Conservation (phyloP, 1,140 invertebrate genomes). For the Drosophila hydei region DNA sequence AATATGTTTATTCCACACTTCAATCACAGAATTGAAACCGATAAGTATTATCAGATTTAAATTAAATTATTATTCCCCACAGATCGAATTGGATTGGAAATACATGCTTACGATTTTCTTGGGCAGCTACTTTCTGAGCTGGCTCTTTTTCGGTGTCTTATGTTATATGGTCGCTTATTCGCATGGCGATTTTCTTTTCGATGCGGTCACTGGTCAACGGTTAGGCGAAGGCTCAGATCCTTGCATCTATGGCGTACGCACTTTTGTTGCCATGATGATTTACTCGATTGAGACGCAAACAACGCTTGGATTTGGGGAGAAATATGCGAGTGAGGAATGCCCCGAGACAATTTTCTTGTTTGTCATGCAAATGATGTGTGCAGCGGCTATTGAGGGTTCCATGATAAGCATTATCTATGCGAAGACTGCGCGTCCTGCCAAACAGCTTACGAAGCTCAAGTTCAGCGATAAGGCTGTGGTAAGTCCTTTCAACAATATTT, state of each 20-base stretch:
- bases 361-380: slow-evolving; percentile 86
- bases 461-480: slow-evolving; percentile 87
- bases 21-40: no score
- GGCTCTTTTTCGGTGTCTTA: slow-evolving; percentile 85
- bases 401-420: slow-evolving; percentile 87
- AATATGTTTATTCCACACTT: no score
- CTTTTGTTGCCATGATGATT: slow-evolving; percentile 86
- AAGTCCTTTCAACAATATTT: slow-evolving; percentile 42
- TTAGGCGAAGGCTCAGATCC: slow-evolving; percentile 72
- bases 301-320: slow-evolving; percentile 89
- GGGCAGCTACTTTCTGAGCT: slow-evolving; percentile 85
- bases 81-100: slow-evolving; percentile 87
- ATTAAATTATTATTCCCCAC: slow-evolving; percentile 7
- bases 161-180: slow-evolving; percentile 85
- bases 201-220: slow-evolving; percentile 60
- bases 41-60: background rate
- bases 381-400: slow-evolving; percentile 85
- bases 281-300: slow-evolving; percentile 87
- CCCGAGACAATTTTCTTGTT: slow-evolving; percentile 92
- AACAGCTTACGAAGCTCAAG: slow-evolving; percentile 85
- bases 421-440: slow-evolving; percentile 86
- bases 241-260: slow-evolving; percentile 85
- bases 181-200: slow-evolving; percentile 84
- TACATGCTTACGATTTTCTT: slow-evolving; percentile 86
- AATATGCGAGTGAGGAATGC: slow-evolving; percentile 93